Conservation (phyloP, 1,140 invertebrate genomes). For the Drosophila repleta region DNA sequence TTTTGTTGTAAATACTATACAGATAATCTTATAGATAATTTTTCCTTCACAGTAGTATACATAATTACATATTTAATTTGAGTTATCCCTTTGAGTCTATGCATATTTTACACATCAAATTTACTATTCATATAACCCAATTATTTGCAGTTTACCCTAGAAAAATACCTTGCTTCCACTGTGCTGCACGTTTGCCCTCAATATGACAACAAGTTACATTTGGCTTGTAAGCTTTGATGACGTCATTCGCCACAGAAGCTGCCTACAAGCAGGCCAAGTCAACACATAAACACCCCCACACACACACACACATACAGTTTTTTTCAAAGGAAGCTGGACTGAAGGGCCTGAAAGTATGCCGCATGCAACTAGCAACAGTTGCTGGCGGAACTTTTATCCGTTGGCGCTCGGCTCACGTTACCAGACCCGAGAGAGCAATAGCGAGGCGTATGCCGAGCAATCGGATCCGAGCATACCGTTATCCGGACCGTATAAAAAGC, state of each 20-base stretch:
- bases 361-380: constrained; percentile 74
- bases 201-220: constrained; percentile 56
- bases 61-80: no score
- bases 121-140: no score
- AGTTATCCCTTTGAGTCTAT: no score
- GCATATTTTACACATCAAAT: no score
- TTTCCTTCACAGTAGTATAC: no score
- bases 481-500: constrained; percentile 60
- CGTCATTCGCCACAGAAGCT: constrained; percentile 73
- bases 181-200: constrained; percentile 58
- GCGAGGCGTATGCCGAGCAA: constrained; percentile 1
- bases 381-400: constrained; percentile 42
- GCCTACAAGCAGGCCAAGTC: constrained; percentile 45
- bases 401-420: constrained; percentile 12
- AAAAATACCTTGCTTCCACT: constrained; percentile 26
- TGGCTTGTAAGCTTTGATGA: constrained; percentile 51
- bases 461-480: constrained; percentile 4
- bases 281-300: constrained; percentile 10
- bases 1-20: no score
- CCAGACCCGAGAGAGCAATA: constrained; percentile 36
- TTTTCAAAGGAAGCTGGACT: constrained; percentile 24
- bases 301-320: neutral
- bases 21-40: no score
- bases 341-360: constrained; percentile 63
- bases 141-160: no score